These are phyloP conservation scores for Galaxias olidus DNA, from an alignment of 2,797 vertebrate species.

Conservation along the genomic window DNA sequence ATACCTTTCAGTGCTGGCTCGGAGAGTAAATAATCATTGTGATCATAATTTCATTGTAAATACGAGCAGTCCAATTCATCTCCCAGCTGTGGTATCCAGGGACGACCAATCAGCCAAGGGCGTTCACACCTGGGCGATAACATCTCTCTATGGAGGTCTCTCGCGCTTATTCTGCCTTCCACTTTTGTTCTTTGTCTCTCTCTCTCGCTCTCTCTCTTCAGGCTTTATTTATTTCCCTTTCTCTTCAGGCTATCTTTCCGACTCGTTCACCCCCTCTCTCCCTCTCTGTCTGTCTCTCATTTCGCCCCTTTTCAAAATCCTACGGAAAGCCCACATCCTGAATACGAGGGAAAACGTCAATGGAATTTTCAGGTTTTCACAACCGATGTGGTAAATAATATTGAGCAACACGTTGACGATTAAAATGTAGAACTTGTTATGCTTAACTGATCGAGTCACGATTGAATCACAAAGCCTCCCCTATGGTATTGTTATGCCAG, in stretches of 20 bases:
- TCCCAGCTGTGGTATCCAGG: constrained; percentile 16
- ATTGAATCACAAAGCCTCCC: too few species aligned
- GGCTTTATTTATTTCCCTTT: background rate
- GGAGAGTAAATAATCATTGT: constrained; percentile 11
- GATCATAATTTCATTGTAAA: constrained; percentile 27
- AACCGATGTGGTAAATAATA: background rate
- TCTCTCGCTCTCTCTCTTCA: constrained; percentile 2
- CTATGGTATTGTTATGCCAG: background rate
- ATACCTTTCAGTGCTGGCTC: background rate
- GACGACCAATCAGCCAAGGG: constrained; percentile 13
- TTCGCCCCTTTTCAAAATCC: too few species aligned
- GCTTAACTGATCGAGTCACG: background rate
- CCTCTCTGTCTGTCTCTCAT: background rate
- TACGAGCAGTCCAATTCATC: constrained; percentile 25
- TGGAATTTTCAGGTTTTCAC: too few species aligned
- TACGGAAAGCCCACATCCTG: too few species aligned
- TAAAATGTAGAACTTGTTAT: background rate
- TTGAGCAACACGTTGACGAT: background rate
- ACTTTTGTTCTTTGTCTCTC: background rate
- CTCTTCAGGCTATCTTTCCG: constrained; percentile 7
- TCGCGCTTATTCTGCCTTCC: background rate
- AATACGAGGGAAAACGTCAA: too few species aligned
- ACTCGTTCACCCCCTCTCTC: constrained; percentile 11
- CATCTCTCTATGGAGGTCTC: constrained; percentile 33
- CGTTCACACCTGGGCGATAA: constrained; percentile 31